Evolutionary conservation across 2,797 vertebrate genomes (phyloP), one percentile per base, ranked within the genome.

Genomic region (Monodelphis domestica): DNA sequence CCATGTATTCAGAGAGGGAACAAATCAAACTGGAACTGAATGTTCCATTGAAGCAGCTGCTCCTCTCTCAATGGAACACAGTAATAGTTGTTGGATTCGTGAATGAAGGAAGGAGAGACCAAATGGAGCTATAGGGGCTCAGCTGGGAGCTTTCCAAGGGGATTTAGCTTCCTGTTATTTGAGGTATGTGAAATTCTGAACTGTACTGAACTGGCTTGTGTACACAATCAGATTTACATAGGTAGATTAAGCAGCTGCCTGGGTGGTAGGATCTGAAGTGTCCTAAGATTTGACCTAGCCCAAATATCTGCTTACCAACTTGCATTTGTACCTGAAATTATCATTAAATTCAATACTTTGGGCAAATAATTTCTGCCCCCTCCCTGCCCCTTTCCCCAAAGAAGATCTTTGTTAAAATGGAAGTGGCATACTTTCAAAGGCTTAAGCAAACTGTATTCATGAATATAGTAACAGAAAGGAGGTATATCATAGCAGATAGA

Each of bases 161-260:
- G 90, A 53, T 28, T 93, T 93, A 78, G 45, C 95, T 87, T 93
- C 70, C 53, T 54, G 90, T 57, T 56, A 88, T 92, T 93, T 90
- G 56, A 90, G 55, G 55, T 94, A 89, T 84, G 88, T 45, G 53
- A 50, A 90, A 90, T 1, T 91, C 87, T 89, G 91, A 87, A 91
- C 10, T 21, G 59, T 56, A 26, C 17, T 63, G 59, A 93, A 45
- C 24, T 90, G 53, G 56, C 24, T 95, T n/a, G 11, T 1, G 2
- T 24, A 55, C 3, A 59, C n/a, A 88, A 54, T 28, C 90, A 88
- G 5, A 38, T 45, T 93, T 91, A 56, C 33, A 5, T 1, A 63
- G 30, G 15, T 33, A 93, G 53, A 50, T 54, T 1, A 87, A 0
- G 10, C 30, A 88, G 91, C 52, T 93, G 87, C 30, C 15, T 78